Conservation (phyloP, 2,888 invertebrate genomes). For the Cantharis nigra region DNA sequence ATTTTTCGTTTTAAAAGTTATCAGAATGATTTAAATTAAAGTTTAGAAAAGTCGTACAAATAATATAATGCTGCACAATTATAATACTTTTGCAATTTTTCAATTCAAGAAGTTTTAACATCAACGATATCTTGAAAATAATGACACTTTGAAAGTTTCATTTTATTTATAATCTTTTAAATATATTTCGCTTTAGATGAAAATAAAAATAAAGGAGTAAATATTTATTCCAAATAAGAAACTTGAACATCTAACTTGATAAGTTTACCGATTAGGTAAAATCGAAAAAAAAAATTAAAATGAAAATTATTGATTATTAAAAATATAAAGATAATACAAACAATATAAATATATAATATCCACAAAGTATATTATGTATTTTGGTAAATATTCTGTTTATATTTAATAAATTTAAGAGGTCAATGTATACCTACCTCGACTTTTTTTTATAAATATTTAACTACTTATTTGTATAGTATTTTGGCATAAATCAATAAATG, state of each 20-base stretch:
- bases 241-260: neutral
- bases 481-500: neutral
- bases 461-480: neutral
- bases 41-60: neutral
- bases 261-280: neutral
- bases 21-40: neutral
- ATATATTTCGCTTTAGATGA: neutral
- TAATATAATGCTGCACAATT: neutral
- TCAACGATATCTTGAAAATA: neutral
- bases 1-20: neutral
- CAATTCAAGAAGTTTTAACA: neutral
- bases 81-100: neutral
- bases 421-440: neutral
- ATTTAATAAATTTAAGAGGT: neutral
- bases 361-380: neutral
- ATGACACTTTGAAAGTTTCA: neutral
- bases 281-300: neutral
- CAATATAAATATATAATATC: neutral
- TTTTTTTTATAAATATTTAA: neutral
- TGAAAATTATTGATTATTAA: neutral
- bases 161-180: neutral
- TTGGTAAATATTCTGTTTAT: neutral
- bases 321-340: neutral
- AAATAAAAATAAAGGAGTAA: neutral
- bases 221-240: neutral